Conservation (phyloP, 2,797 vertebrate genomes). For the Diplodus puntazzo region DNA sequence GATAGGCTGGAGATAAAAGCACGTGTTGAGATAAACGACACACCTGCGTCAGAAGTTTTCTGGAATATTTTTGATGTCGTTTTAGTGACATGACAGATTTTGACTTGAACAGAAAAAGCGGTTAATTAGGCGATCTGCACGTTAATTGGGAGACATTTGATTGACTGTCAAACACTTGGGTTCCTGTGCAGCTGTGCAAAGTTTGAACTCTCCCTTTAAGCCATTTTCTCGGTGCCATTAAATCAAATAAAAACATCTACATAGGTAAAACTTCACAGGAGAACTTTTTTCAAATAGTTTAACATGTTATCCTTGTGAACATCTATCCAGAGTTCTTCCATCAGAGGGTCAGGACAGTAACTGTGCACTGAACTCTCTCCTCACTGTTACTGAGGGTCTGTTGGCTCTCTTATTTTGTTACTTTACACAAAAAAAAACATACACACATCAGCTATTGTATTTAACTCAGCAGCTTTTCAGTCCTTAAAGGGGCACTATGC, state of each 20-base stretch:
- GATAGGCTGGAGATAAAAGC: conserved; percentile 73
- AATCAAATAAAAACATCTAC: neutral
- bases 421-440: too few species aligned
- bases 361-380: neutral
- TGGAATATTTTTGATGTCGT: conserved; percentile 1
- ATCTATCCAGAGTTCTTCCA: neutral
- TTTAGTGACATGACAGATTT: neutral
- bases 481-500: neutral
- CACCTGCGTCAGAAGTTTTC: conserved; percentile 44
- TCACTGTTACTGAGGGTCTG: neutral
- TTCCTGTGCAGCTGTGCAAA: too few species aligned
- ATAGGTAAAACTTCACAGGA: neutral
- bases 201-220: neutral
- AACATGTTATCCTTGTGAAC: too few species aligned
- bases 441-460: neutral
- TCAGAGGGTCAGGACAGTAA: too few species aligned
- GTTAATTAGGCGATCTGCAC: too few species aligned
- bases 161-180: too few species aligned
- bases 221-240: neutral
- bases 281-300: neutral
- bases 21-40: conserved; percentile 46
- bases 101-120: too few species aligned
- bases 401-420: neutral
- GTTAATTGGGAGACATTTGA: too few species aligned
- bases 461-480: neutral